phyloP scores from a whole-genome alignment of 2,888 invertebrate genomes.

The Meloe dianella region DNA sequence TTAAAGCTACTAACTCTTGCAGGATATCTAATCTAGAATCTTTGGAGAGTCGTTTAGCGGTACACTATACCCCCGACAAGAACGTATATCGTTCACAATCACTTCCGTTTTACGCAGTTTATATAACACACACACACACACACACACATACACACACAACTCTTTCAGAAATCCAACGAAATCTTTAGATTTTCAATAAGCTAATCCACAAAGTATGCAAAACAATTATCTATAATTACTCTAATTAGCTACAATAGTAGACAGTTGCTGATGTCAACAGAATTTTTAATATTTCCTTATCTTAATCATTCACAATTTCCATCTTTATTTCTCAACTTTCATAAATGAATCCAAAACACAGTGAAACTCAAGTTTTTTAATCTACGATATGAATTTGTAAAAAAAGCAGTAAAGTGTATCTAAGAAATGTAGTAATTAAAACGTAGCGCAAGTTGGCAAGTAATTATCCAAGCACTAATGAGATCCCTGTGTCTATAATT shows the following conservation, averaged over 20 bases:
- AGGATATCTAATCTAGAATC: constrained; percentile 58
- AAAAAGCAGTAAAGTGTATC: constrained; percentile 41
- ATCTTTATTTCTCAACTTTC: constrained; percentile 12
- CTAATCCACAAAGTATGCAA: too few relatives aligned
- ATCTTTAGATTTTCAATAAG: too few relatives aligned
- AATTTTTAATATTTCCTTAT: background rate
- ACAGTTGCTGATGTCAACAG: constrained; percentile 10
- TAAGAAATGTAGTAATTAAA: constrained; percentile 44
- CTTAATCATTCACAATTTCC: too few relatives aligned
- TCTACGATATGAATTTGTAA: constrained; percentile 34
- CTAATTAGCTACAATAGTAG: constrained; percentile 44
- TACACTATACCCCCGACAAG: constrained; percentile 45
- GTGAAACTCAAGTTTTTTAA: constrained; percentile 31
- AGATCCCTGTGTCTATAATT: constrained; percentile 47
- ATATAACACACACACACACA: constrained; percentile 37
- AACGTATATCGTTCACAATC: constrained; percentile 51
- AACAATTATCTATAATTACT: constrained; percentile 36
- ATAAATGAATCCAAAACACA: constrained; percentile 2
- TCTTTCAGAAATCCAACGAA: background rate
- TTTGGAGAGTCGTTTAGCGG: constrained; percentile 56
- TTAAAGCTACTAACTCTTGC: constrained; percentile 52
- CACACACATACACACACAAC: background rate
- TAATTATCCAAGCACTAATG: constrained; percentile 43
- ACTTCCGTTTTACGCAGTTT: constrained; percentile 52
- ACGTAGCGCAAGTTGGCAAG: constrained; percentile 45